Evolutionary conservation across 1,140 invertebrate species (phyloP).

Genomic region (Drosophila kurseongensis): DNA sequence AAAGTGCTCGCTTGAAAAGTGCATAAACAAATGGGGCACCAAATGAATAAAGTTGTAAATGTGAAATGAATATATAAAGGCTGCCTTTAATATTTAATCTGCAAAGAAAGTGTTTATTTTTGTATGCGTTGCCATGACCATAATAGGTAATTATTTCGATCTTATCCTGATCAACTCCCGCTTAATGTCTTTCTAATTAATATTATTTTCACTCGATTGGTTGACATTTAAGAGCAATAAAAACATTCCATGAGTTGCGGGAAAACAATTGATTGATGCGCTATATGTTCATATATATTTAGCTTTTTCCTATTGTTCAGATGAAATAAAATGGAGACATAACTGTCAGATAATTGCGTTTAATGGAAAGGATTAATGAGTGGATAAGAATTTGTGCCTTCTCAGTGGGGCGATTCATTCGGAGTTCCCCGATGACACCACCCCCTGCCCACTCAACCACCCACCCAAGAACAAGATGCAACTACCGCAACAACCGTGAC

Average conservation of each 20-base stretch:
- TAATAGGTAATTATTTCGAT: slow-evolving; percentile 30
- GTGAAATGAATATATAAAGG: slow-evolving; percentile 12
- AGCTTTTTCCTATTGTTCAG: slow-evolving; percentile 27
- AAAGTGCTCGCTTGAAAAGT: slow-evolving; percentile 45
- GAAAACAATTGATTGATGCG: slow-evolving; percentile 62
- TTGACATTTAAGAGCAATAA: slow-evolving; percentile 17
- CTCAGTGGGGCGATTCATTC: slow-evolving; percentile 51
- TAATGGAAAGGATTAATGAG: slow-evolving; percentile 66
- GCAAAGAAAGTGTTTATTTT: neutral
- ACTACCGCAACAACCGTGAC: slow-evolving; percentile 81
- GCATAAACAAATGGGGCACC: slow-evolving; percentile 6
- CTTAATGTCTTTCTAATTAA: slow-evolving; percentile 64
- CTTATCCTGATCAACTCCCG: slow-evolving; percentile 32
- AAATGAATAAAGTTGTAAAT: slow-evolving; percentile 11
- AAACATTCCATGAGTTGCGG: slow-evolving; percentile 40
- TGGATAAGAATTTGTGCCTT: slow-evolving; percentile 44
- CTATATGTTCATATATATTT: slow-evolving; percentile 24
- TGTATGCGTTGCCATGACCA: neutral
- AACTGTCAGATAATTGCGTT: slow-evolving; percentile 51
- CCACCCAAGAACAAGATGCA: slow-evolving; percentile 67
- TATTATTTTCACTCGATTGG: slow-evolving; percentile 53
- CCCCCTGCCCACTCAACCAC: neutral
- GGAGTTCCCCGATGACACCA: slow-evolving; percentile 1
- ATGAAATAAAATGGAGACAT: slow-evolving; percentile 31
- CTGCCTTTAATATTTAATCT: neutral